Conservation (phyloP, 2,888 invertebrate species). For the Tholera decimalis region DNA sequence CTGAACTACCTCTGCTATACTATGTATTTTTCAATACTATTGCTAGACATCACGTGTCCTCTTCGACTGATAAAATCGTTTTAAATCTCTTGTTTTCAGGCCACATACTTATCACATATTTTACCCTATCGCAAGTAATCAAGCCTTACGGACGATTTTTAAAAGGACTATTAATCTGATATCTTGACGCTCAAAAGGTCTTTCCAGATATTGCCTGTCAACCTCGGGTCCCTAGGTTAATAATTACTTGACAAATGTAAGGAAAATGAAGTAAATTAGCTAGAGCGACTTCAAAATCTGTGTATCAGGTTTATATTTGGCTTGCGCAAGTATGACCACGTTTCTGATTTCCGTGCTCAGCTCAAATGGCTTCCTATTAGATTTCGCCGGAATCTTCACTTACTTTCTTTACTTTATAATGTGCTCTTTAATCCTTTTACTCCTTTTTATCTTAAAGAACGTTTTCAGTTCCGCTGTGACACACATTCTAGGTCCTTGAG, state of each 20-base stretch:
- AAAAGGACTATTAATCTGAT: conserved; percentile 22
- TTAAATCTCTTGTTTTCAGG: conserved; percentile 23
- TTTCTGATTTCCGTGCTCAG: no score
- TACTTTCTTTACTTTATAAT: no score
- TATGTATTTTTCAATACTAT: neutral
- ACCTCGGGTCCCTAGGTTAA: neutral
- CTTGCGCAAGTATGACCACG: no score
- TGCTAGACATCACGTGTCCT: neutral
- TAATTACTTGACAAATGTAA: neutral
- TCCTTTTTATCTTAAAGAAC: no score
- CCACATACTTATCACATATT: conserved; percentile 40
- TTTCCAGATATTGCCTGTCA: conserved; percentile 1
- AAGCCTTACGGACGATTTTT: conserved; percentile 22
- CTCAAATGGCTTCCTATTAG: no score
- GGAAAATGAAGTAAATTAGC: fast-evolving
- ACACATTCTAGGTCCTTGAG: no score
- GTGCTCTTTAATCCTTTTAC: no score
- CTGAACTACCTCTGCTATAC: no score
- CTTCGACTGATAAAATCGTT: neutral
- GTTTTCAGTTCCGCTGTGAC: no score
- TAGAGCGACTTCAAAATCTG: no score
- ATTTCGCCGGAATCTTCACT: no score
- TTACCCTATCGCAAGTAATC: conserved; percentile 46
- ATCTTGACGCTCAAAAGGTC: neutral
- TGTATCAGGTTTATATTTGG: no score